Base-by-base conservation (phyloP, 2,797 vertebrate genomes). In the Sylvia borin region DNA sequence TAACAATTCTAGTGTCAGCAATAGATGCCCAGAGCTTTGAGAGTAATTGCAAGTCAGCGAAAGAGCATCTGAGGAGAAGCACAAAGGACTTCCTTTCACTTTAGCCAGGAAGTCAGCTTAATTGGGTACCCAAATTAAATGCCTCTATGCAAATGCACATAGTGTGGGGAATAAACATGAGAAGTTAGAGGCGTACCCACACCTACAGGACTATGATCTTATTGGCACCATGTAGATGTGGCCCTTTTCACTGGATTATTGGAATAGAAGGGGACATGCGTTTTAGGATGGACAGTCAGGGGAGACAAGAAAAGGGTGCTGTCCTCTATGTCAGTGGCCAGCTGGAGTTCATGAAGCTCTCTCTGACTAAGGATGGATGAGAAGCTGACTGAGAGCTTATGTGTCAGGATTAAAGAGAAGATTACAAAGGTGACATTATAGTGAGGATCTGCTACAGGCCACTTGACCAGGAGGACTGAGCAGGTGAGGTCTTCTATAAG, bases 401-500 rank as follows among this genome's bases (percentile, higher is more conserved):
- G 15, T 16, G 7, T 40, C 29, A 57, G 50, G n/a, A 51, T 57
- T 45, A 72, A 47, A 34, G 51, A 5, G 10, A 10, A 26, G 18
- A 13, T 9, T 21, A 54, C 6, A 27, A 58, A 53, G 9, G 16
- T 36, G 18, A 11, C 13, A 13, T 65, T 40, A 53, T 58, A 32
- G 15, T 16, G 21, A 8, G 31, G 13, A 2, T 78, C 31, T 72
- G n/a, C 58, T 60, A 40, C n/a, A 31, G 43, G 51, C 43, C 32
- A 31, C 4, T 12, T 53, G 18, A 36, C 26, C 53, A 77, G 18
- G 31, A 58, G 47, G n/a, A 65, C 34, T 0, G 0, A 66, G 31
- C 0, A 0, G 18, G 7, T 51, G 25, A 65, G 38, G 25, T 14
- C 2, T 2, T 32, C 29, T 32, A 7, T 6, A 21, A 34, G 47